phyloP scores from a whole-genome alignment of 2,797 vertebrate species.

The Enteromius mattozi region DNA sequence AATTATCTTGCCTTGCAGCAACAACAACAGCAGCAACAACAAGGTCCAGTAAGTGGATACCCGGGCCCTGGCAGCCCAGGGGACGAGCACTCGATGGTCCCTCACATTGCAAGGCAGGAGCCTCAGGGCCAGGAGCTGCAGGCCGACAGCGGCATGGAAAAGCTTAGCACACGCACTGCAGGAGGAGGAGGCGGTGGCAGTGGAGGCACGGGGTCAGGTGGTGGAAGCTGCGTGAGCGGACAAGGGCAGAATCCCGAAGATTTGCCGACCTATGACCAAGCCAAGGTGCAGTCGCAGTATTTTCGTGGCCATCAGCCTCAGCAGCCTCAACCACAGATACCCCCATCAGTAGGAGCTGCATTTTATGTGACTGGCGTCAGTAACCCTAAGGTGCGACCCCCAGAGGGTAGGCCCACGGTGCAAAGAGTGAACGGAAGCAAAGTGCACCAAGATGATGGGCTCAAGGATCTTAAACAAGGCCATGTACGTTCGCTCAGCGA shows the following conservation, averaged over 20 bases:
- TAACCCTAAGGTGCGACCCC: constrained; percentile 71
- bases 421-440: constrained; percentile 90
- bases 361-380: constrained; percentile 93
- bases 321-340: constrained; percentile 67
- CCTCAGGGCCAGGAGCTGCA: constrained; percentile 98
- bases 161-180: constrained; percentile 81
- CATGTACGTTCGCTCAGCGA: constrained; percentile 96
- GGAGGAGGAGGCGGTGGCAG: constrained; percentile 79
- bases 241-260: constrained; percentile 88
- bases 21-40: constrained; percentile 67
- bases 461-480: constrained; percentile 97
- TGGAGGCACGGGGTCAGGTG: constrained; percentile 83
- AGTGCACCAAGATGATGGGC: constrained; percentile 95
- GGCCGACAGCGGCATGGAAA: constrained; percentile 93
- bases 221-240: constrained; percentile 67
- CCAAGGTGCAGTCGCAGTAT: constrained; percentile 98
- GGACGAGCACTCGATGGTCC: constrained; percentile 85
- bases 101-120: constrained; percentile 96
- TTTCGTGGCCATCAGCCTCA: constrained; percentile 84
- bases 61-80: constrained; percentile 80
- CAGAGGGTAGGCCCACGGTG: constrained; percentile 90
- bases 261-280: constrained; percentile 96
- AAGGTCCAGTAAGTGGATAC: constrained; percentile 58
- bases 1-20: constrained; percentile 89
- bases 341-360: constrained; percentile 83